These are phyloP conservation scores for Apotomis capreana DNA, from an alignment of 2,888 invertebrate species.

Conservation along the genomic window DNA sequence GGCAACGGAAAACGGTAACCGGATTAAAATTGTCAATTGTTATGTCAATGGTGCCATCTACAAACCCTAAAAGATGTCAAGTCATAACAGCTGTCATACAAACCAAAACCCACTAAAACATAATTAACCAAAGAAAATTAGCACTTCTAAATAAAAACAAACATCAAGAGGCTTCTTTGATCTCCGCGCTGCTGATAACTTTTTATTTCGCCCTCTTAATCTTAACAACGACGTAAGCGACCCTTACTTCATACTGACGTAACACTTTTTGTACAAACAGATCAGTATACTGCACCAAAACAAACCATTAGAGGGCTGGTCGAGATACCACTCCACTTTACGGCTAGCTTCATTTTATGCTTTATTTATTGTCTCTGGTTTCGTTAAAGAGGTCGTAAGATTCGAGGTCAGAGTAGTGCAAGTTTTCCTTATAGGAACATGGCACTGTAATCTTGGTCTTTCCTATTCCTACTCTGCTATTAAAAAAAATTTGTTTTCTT, in stretches of 20 bases:
- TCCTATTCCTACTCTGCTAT: neutral
- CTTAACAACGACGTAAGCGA: constrained; percentile 16
- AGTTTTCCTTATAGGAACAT: neutral
- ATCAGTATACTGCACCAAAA: constrained; percentile 72
- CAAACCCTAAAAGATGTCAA: neutral
- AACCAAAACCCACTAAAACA: constrained; percentile 15
- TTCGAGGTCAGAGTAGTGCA: constrained; percentile 35
- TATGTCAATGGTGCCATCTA: too few species aligned
- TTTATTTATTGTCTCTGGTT: constrained; percentile 65
- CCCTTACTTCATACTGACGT: neutral
- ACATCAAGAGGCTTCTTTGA: constrained; percentile 36
- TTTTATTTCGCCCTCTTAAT: constrained; percentile 23
- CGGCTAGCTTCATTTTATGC: constrained; percentile 67
- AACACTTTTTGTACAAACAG: constrained; percentile 71
- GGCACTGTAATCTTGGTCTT: neutral
- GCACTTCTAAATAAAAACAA: constrained; percentile 40
- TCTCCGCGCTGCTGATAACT: constrained; percentile 38
- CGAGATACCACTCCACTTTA: constrained; percentile 75
- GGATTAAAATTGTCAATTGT: too few species aligned
- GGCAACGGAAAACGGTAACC: too few species aligned
- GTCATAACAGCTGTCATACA: constrained; percentile 12
- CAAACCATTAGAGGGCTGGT: constrained; percentile 77
- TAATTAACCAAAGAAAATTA: constrained; percentile 37
- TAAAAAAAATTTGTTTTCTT: too few species aligned
- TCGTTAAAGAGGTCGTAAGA: constrained; percentile 47